Base-by-base conservation (phyloP, 1,140 invertebrate species). In the Zophobas atratus region DNA sequence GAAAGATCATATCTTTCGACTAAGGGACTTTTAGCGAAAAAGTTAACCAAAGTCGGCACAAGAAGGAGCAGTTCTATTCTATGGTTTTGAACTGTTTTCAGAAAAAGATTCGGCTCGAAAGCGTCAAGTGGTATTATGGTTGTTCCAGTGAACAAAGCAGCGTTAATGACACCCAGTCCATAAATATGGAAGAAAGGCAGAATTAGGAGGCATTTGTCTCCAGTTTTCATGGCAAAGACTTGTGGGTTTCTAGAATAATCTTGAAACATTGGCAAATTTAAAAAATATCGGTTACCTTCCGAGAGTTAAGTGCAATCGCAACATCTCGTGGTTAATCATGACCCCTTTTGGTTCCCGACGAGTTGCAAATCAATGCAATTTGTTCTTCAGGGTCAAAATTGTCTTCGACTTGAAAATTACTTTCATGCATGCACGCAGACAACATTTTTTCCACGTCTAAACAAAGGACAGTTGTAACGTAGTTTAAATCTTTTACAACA, bases 21-120 rank as follows among this genome's bases (percentile, higher is more conserved):
- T 33, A 90, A 83, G 0, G 91, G 91, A 84, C 91, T 88, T 82
- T 93, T 93, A 0, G 90, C 90, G 4, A 94, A 79, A 78, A 93
- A 92, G 5, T 91, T 88, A 77, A 92, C 88, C 1, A 93, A 76
- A 0, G 92, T 90, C 2, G 93, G 92, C 1, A 92, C 92, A 71
- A 93, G 81, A 1, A 90, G 90, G 0, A 91, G 82, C 84, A 89
- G 85, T 70, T 90, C 90, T 1, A 92, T 86, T 87, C 90, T 87
- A 43, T 89, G 89, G 1, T 78, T 55, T 43, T 75, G 46, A 33
- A 78, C 67, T n/a, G 46, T 53, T 75, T 78, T n/a, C 33, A 78
- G 49, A 33, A 63, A 75, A 32, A 51, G 4, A 32, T 36, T 38
- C n/a, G 57, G 57, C 1, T 70, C 20, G 36, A 76, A 76, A n/a